These are phyloP conservation scores for Theretra japonica DNA, from an alignment of 2,888 invertebrate genomes.

Conservation along the genomic window DNA sequence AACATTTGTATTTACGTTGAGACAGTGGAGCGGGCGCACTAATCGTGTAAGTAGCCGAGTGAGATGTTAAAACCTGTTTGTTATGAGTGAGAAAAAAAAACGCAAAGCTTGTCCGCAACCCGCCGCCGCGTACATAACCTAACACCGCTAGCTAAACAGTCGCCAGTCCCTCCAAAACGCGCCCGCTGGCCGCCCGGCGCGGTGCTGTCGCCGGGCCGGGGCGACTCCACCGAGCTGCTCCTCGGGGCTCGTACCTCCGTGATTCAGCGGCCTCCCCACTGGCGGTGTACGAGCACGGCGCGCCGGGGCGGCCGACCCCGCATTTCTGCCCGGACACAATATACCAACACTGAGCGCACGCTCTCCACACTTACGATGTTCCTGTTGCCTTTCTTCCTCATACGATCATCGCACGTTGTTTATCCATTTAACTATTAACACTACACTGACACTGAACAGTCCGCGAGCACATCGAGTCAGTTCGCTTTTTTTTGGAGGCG, in stretches of 20 bases:
- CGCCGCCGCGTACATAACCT: constrained; percentile 68
- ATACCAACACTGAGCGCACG: constrained; percentile 70
- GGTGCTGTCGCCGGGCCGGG: neutral
- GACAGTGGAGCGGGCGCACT: constrained; percentile 10
- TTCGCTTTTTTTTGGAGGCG: constrained; percentile 71
- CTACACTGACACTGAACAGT: constrained; percentile 79
- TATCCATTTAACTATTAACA: constrained; percentile 84
- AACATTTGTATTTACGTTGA: constrained; percentile 18
- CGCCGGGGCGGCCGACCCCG: constrained; percentile 74
- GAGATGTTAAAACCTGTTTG: constrained; percentile 41
- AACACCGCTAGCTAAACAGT: constrained; percentile 74
- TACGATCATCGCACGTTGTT: constrained; percentile 84
- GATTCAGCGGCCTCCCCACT: constrained; percentile 76
- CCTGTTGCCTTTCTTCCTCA: constrained; percentile 84
- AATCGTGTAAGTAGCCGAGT: constrained; percentile 25
- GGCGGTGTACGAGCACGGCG: constrained; percentile 64
- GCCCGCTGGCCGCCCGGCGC: neutral
- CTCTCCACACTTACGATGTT: constrained; percentile 82
- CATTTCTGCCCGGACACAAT: constrained; percentile 74
- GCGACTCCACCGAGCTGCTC: constrained; percentile 53
- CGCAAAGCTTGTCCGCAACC: constrained; percentile 45
- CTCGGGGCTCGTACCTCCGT: constrained; percentile 76
- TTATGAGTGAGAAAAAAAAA: constrained; percentile 42
- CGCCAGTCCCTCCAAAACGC: constrained; percentile 79
- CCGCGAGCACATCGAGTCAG: constrained; percentile 77